phyloP scores from a whole-genome alignment of 2,797 vertebrate species.

The Megalops cyprinoides region DNA sequence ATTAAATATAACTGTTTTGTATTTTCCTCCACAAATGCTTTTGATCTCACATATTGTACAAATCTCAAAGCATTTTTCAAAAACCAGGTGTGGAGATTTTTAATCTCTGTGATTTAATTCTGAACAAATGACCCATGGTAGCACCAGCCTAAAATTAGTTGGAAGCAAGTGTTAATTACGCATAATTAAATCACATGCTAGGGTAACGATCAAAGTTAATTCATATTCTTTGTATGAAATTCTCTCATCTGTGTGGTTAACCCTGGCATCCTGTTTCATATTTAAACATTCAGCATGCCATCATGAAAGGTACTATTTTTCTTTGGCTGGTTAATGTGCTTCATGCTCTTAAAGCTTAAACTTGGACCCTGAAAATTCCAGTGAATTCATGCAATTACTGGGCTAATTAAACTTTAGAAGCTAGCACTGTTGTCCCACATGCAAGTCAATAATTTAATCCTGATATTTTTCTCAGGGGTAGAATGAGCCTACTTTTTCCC shows the following conservation, averaged over 20 bases:
- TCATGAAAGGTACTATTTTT: background rate
- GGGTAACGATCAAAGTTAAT: background rate
- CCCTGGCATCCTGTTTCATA: background rate
- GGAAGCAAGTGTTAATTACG: background rate
- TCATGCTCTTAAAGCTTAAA: background rate
- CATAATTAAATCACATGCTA: background rate
- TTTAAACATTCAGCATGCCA: background rate
- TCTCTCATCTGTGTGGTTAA: background rate
- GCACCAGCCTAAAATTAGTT: slow-evolving; percentile 3
- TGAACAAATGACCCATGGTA: background rate
- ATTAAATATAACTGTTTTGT: background rate
- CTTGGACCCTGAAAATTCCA: background rate
- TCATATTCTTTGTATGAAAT: background rate
- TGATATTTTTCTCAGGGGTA: background rate
- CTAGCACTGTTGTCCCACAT: background rate
- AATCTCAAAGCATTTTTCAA: background rate
- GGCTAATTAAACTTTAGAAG: background rate
- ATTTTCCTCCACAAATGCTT: background rate
- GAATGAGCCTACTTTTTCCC: background rate
- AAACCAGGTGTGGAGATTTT: slow-evolving; percentile 11
- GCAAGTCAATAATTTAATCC: background rate
- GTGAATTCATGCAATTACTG: background rate
- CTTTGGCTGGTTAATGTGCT: background rate
- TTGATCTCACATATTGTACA: background rate
- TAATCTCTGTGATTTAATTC: background rate